Evolutionary conservation across 2,888 invertebrate genomes (phyloP).

Genomic region (Xylota segnis): DNA sequence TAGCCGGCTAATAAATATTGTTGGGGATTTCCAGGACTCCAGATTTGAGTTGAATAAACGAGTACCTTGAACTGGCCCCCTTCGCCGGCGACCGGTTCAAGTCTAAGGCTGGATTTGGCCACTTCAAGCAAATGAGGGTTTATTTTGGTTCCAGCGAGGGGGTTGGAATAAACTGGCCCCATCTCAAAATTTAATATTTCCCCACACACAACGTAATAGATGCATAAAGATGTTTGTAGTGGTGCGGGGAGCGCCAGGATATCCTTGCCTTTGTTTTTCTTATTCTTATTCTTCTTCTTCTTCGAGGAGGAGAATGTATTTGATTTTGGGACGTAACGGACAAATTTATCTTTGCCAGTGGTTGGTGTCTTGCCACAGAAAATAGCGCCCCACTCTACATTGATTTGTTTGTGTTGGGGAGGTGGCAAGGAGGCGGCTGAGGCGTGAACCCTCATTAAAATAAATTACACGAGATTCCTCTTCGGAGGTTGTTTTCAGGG

Average conservation of each 20-base stretch:
- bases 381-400: constrained; percentile 23
- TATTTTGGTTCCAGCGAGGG: constrained; percentile 23
- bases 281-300: constrained; percentile 17
- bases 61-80: constrained; percentile 7
- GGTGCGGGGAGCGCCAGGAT: background rate
- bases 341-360: constrained; percentile 64
- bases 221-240: constrained; percentile 19
- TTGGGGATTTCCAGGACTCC: constrained; percentile 53
- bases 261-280: constrained; percentile 38
- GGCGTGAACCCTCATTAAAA: constrained; percentile 75
- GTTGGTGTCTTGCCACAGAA: constrained; percentile 34
- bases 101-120: constrained; percentile 30
- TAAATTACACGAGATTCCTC: constrained; percentile 72
- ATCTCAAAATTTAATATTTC: constrained; percentile 48
- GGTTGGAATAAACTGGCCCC: constrained; percentile 52
- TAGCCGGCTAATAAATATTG: constrained; percentile 74
- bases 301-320: constrained; percentile 47
- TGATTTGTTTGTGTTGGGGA: constrained; percentile 6
- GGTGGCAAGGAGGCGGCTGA: constrained; percentile 31
- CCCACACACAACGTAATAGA: background rate
- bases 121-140: constrained; percentile 62
- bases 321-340: constrained; percentile 67
- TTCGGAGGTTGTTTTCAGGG: constrained; percentile 49
- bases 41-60: constrained; percentile 66
- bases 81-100: background rate